phyloP scores from a whole-genome alignment of 2,797 vertebrate genomes.

The Sebastes melanostomus region DNA sequence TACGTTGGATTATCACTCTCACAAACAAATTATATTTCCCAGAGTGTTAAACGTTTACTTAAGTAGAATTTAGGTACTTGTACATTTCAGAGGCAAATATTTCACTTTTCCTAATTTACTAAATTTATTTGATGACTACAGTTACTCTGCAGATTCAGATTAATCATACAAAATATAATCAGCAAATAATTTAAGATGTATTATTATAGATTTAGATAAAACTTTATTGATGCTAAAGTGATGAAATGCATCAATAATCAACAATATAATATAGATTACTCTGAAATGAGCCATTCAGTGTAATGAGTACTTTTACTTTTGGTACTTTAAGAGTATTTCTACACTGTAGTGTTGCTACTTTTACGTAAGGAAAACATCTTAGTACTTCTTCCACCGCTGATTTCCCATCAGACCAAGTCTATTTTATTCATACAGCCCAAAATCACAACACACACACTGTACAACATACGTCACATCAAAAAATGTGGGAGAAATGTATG shows the following conservation, averaged over 20 bases:
- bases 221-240: background rate
- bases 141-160: background rate
- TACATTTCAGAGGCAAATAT: background rate
- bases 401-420: too few relatives aligned
- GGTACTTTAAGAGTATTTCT: background rate
- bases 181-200: too few relatives aligned
- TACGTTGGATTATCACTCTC: background rate
- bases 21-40: background rate
- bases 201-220: too few relatives aligned
- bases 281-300: background rate
- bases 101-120: background rate
- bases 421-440: background rate
- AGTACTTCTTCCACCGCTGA: background rate
- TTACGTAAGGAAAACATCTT: background rate
- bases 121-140: background rate
- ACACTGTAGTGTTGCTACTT: background rate
- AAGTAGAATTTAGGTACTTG: background rate
- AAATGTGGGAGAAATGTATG: too few relatives aligned
- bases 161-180: too few relatives aligned
- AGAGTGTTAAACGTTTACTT: background rate
- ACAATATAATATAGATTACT: background rate
- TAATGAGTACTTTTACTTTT: fast-evolving
- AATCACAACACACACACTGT: background rate
- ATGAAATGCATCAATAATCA: background rate
- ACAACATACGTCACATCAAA: background rate